phyloP scores from a whole-genome alignment of 2,888 invertebrate genomes.

The Peribatodes rhomboidaria region DNA sequence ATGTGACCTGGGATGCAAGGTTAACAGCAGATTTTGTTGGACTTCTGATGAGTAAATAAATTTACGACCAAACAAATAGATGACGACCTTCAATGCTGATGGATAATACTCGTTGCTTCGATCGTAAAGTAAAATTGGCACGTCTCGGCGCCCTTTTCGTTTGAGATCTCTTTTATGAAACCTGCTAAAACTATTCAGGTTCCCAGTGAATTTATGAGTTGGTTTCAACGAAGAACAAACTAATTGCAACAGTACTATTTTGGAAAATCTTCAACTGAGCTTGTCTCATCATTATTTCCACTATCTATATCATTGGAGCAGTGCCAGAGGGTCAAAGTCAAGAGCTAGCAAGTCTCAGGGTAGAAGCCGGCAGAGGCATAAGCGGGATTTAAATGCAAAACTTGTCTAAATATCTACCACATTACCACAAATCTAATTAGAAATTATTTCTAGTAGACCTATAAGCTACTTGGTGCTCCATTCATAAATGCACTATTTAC shows the following conservation, averaged over 20 bases:
- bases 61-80: not conserved
- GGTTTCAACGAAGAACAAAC: no score
- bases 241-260: no score
- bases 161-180: not conserved
- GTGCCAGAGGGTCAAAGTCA: no score
- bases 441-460: not conserved
- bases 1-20: slow-evolving; percentile 7
- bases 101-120: not conserved
- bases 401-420: no score
- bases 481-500: not conserved
- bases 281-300: no score
- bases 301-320: no score
- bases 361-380: no score
- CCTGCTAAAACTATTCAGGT: not conserved
- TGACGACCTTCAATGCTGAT: not conserved
- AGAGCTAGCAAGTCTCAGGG: no score
- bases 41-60: slow-evolving; percentile 7
- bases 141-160: not conserved
- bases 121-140: slow-evolving; percentile 4
- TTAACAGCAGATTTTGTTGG: not conserved
- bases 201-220: no score
- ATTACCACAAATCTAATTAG: not conserved
- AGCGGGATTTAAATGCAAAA: no score
- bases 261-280: no score
- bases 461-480: slow-evolving; percentile 5